phyloP scores from a whole-genome alignment of 2,797 vertebrate species.

The Synaphobranchus kaupii region DNA sequence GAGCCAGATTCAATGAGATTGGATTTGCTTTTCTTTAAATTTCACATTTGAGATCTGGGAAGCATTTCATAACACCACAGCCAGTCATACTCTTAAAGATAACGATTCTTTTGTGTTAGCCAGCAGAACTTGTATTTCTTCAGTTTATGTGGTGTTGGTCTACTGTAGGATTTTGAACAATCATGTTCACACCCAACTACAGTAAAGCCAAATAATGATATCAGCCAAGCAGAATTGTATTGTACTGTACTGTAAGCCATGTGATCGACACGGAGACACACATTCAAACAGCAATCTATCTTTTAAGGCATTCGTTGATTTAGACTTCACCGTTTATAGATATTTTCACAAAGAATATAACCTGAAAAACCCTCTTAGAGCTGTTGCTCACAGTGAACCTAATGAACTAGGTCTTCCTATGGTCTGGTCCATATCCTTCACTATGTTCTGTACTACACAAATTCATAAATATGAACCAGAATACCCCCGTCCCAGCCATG shows the following conservation, averaged over 20 bases:
- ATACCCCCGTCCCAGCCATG: not conserved
- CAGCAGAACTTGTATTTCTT: not conserved
- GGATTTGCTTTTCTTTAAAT: not conserved
- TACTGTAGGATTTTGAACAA: not conserved
- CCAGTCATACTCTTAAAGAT: not conserved
- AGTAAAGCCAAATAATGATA: not conserved
- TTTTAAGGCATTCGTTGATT: not conserved
- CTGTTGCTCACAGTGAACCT: not conserved
- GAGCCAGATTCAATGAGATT: not conserved
- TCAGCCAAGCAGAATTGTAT: not conserved
- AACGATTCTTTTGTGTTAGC: not conserved
- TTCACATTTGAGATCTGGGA: not conserved
- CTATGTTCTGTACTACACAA: not conserved
- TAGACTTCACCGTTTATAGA: not conserved
- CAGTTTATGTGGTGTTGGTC: not conserved
- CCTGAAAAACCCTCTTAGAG: too few species aligned
- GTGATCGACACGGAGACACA: not conserved
- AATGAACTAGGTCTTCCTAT: too few species aligned
- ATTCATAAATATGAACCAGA: not conserved
- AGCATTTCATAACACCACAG: not conserved
- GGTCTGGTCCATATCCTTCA: too few species aligned
- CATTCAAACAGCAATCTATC: not conserved
- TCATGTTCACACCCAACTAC: not conserved
- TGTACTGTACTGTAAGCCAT: not conserved
- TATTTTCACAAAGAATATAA: too few species aligned